Evolutionary conservation across 2,797 vertebrate genomes (phyloP).

Genomic region (Coracias cyanogaster): DNA sequence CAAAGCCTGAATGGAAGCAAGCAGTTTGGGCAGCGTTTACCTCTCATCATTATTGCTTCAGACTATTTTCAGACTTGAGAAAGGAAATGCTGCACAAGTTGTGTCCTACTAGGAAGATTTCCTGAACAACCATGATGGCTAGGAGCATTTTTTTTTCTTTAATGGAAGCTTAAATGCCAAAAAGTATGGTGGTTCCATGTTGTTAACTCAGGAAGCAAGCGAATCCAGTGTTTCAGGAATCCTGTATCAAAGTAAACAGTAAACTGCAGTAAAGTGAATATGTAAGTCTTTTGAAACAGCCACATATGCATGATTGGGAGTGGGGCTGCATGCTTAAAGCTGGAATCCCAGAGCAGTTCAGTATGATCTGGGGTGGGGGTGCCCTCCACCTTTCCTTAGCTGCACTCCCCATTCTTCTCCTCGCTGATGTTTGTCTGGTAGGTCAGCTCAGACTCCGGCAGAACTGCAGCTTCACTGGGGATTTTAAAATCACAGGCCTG

Average conservation of each 20-base stretch:
- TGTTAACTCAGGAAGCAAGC: neutral
- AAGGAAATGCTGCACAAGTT: neutral
- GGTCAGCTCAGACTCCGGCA: neutral
- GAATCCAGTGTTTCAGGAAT: neutral
- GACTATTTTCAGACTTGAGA: neutral
- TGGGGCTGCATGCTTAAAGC: neutral
- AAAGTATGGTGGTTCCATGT: neutral
- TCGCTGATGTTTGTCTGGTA: neutral
- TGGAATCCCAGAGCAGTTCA: neutral
- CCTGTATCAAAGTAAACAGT: neutral
- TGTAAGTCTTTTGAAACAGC: neutral
- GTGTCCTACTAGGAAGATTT: neutral
- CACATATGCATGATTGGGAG: neutral
- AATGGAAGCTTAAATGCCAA: neutral
- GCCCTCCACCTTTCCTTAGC: neutral
- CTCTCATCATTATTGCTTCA: neutral
- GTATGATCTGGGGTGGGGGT: neutral
- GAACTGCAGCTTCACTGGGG: neutral
- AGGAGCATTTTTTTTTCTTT: neutral
- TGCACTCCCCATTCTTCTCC: neutral
- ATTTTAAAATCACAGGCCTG: neutral
- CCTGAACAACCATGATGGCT: neutral
- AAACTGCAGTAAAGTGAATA: neutral
- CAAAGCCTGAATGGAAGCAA: slow-evolving; percentile 30
- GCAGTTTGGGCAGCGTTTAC: neutral